These are phyloP conservation scores for Tineola bisselliella DNA, from an alignment of 2,888 invertebrate genomes.

Conservation along the genomic window DNA sequence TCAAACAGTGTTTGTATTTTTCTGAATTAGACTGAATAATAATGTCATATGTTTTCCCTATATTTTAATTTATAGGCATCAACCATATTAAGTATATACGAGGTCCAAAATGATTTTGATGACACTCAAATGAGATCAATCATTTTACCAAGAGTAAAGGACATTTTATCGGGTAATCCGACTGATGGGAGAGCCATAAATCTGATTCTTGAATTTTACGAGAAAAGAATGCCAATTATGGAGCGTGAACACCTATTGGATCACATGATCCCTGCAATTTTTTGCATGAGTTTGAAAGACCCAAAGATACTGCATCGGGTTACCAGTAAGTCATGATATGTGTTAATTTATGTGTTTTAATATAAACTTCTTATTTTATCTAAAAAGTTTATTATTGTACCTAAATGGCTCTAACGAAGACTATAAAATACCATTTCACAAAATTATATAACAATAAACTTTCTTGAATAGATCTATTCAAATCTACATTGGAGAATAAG, in stretches of 20 bases:
- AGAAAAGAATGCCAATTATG: slow-evolving; percentile 82
- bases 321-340: slow-evolving; percentile 84
- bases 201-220: slow-evolving; percentile 80
- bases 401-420: too few species aligned
- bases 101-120: slow-evolving; percentile 84
- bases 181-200: slow-evolving; percentile 83
- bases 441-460: too few species aligned
- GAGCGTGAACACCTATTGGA: slow-evolving; percentile 90
- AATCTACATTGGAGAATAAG: slow-evolving; percentile 88
- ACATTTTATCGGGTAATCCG: slow-evolving; percentile 81
- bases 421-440: too few species aligned
- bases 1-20: not conserved
- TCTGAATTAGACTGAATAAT: too few species aligned
- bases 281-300: slow-evolving; percentile 88
- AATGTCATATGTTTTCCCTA: too few species aligned
- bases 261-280: slow-evolving; percentile 88
- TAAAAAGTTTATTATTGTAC: too few species aligned
- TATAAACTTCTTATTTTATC: too few species aligned
- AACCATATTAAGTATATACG: slow-evolving; percentile 86
- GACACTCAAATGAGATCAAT: slow-evolving; percentile 82
- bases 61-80: slow-evolving; percentile 73
- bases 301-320: slow-evolving; percentile 87
- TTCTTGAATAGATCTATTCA: slow-evolving; percentile 81
- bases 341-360: too few species aligned
- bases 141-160: slow-evolving; percentile 85